phyloP scores from a whole-genome alignment of 2,797 vertebrate species.

The Perdix hodgsoniae region DNA sequence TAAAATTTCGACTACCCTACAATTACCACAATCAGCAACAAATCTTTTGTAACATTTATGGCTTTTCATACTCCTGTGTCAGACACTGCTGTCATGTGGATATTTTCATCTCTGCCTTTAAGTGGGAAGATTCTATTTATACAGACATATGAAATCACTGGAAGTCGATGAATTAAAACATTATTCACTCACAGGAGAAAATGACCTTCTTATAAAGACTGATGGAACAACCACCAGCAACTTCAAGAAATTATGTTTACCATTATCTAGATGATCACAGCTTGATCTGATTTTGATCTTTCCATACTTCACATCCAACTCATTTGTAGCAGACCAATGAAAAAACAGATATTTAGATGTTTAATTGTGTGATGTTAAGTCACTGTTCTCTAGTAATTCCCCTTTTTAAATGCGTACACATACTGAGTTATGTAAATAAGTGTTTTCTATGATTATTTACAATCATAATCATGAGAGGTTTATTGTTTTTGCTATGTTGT shows the following conservation, averaged over 20 bases:
- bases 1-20: not conserved
- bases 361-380: not conserved
- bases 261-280: not conserved
- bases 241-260: not conserved
- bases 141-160: conserved; percentile 6
- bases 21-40: not conserved
- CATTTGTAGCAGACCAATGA: not conserved
- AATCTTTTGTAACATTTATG: not conserved
- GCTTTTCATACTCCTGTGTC: not conserved
- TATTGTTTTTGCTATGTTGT: not conserved
- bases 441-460: conserved; percentile 17
- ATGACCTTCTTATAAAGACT: not conserved
- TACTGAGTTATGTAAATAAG: conserved; percentile 7
- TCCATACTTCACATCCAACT: not conserved
- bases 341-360: not conserved
- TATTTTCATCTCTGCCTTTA: conserved; percentile 25
- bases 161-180: conserved; percentile 19
- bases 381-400: conserved; percentile 9
- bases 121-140: conserved; percentile 4
- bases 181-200: not conserved
- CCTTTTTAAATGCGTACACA: not conserved
- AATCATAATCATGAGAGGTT: not conserved
- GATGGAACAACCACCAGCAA: not conserved
- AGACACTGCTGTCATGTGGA: not conserved
- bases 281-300: not conserved